Evolutionary conservation across 2,113 vertebrate species (phyloP).

Genomic region (Xiphias gladius): DNA sequence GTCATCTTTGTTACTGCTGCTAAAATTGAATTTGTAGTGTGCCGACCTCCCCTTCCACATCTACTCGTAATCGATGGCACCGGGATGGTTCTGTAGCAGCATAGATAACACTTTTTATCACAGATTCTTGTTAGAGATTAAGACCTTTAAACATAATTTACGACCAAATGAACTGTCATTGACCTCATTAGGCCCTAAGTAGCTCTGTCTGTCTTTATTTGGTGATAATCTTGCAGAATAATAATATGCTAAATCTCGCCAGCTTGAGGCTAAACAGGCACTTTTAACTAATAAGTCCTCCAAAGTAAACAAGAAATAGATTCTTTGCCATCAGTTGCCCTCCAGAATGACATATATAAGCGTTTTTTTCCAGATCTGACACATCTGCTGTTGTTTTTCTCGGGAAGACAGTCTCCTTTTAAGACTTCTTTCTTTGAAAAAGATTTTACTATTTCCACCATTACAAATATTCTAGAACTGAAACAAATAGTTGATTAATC

Average conservation of each 20-base stretch:
- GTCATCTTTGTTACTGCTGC: slow-evolving; percentile 41
- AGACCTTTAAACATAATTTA: slow-evolving; percentile 9
- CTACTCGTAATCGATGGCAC: slow-evolving; percentile 23
- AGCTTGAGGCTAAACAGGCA: background rate
- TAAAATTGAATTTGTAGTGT: slow-evolving; percentile 56
- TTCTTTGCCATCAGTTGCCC: background rate
- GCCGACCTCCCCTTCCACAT: slow-evolving; percentile 27
- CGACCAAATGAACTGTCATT: background rate
- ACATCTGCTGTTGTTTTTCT: background rate
- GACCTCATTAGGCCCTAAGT: slow-evolving; percentile 32
- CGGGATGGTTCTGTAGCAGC: background rate
- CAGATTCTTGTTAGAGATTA: slow-evolving; percentile 31
- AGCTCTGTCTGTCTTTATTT: slow-evolving; percentile 1
- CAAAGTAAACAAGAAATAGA: background rate
- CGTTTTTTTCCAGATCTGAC: too few species aligned
- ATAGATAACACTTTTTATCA: slow-evolving; percentile 33
- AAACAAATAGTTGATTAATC: background rate
- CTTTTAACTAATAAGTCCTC: background rate
- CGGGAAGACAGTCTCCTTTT: background rate
- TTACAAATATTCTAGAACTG: background rate
- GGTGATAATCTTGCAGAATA: slow-evolving; percentile 13
- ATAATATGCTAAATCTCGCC: background rate
- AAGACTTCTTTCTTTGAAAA: background rate
- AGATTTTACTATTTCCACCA: background rate
- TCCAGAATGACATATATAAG: background rate